Conservation (phyloP, 2,888 invertebrate species). For the Argyra leucocephala region DNA sequence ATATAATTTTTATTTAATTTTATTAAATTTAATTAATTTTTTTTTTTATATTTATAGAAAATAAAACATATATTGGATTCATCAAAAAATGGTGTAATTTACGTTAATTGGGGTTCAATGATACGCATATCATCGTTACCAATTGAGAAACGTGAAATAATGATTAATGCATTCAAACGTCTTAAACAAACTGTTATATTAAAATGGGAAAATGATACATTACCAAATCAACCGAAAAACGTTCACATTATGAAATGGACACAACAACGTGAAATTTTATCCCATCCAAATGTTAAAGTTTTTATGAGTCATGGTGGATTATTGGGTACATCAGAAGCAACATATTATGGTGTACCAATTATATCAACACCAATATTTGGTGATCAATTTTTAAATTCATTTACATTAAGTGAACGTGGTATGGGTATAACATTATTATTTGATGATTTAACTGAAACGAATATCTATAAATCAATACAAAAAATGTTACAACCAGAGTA, state of each 20-base stretch:
- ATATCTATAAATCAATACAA: slow-evolving; percentile 44
- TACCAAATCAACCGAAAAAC: slow-evolving; percentile 50
- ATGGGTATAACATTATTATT: slow-evolving; percentile 47
- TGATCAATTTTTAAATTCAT: slow-evolving; percentile 53
- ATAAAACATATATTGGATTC: slow-evolving; percentile 49
- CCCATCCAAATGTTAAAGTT: slow-evolving; percentile 57
- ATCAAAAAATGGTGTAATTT: slow-evolving; percentile 52
- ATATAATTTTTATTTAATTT: too few relatives aligned
- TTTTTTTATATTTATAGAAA: slow-evolving; percentile 38
- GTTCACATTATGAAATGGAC: slow-evolving; percentile 55
- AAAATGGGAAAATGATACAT: slow-evolving; percentile 55
- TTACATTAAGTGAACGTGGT: slow-evolving; percentile 45
- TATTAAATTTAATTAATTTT: too few relatives aligned
- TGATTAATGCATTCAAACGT: slow-evolving; percentile 48
- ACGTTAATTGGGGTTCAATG: slow-evolving; percentile 61
- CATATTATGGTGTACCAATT: slow-evolving; percentile 54
- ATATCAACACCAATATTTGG: slow-evolving; percentile 56
- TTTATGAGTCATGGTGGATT: slow-evolving; percentile 65
- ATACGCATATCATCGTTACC: slow-evolving; percentile 52
- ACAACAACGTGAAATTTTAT: slow-evolving; percentile 59
- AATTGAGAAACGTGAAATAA: slow-evolving; percentile 45
- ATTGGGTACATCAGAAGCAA: slow-evolving; percentile 56
- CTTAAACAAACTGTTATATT: slow-evolving; percentile 52
- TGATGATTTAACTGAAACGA: slow-evolving; percentile 43
- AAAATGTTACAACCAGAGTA: slow-evolving; percentile 34